Percentiles rank a stretch among this genome's conserved stretches.
Conservation (phyloP, 2,797 vertebrate species). For the Myiothlypis chrysogaster region DNA sequence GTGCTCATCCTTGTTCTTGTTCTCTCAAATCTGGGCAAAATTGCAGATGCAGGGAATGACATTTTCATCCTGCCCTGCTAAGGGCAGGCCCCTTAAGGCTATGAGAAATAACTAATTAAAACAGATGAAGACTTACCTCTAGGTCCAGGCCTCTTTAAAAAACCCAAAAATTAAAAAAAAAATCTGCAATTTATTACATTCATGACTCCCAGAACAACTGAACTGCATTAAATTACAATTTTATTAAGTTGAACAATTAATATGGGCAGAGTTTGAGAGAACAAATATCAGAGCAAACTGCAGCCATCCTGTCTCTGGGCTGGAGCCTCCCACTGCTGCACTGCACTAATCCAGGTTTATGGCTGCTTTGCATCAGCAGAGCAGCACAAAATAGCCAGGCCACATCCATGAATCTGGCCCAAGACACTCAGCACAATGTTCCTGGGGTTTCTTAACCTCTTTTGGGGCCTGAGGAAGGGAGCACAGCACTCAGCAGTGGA, state of each 20-base stretch:
- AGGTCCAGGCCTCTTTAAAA: neutral
- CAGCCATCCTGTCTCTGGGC: neutral
- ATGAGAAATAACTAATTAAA: neutral
- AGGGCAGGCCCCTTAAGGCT: neutral
- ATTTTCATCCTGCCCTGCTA: neutral
- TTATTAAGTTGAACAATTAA: neutral
- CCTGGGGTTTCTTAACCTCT: conserved; percentile 27
- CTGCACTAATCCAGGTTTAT: neutral
- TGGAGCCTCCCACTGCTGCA: neutral
- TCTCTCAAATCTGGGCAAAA: neutral
- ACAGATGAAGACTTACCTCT: neutral
- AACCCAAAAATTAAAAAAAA: neutral
- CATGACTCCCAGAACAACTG: neutral
- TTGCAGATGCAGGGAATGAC: neutral
- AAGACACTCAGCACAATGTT: neutral
- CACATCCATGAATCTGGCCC: neutral
- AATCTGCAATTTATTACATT: neutral
- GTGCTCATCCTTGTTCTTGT: neutral
- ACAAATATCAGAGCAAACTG: neutral
- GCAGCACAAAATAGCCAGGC: neutral
- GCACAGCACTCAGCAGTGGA: neutral
- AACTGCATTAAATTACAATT: neutral
- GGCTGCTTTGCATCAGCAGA: neutral
- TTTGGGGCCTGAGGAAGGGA: neutral
- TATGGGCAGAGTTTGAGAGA: neutral